Base-by-base conservation (phyloP, 2,888 invertebrate genomes). In the Oxyteleia sp. region DNA sequence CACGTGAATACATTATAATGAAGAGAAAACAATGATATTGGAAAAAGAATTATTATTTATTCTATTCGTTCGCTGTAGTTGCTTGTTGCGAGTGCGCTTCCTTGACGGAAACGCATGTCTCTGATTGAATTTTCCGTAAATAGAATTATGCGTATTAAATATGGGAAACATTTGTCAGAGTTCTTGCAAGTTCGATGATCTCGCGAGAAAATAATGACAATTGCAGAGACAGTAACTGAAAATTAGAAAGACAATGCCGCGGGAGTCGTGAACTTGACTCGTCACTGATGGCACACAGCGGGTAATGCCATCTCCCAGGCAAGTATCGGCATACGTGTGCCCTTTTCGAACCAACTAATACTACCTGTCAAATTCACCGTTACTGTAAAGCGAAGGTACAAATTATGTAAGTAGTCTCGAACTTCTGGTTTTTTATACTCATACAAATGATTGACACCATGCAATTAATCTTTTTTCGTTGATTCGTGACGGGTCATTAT, bases 211-310 rank as follows among this genome's bases (percentile, higher is more conserved):
- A 29, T 59, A 43, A 55, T 61, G 72, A 72, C 63, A 57, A 72
- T 78, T 49, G 32, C 51, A 7, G 53, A 53, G 71, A 78, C 47
- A 29, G 29, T 51, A 0, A 15, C 23, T 57, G 72, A 72, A 72
- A 68, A 63, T 1, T 18, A 43, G 59, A 76, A 57, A 76, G 64
- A 82, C 82, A 82, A 76, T 76, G 75, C 57, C 49, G 64, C 63
- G 75, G 41, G 53, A 78, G 61, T 75, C 69, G 57, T 78, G 82
- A 82, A 82, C 82, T 82, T 82, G 82, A 82, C 72, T 78, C 82
- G 59, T 68, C 78, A 66, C 51, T 35, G 61, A 72, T 68, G 63
- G 18, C 26, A 68, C 68, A 35, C 4, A 59, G 49, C 59, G 41
- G 64, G 64, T 71, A 61, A 23, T 55, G 78, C n/a, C 10, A 61